phyloP scores from a whole-genome alignment of 1,140 invertebrate genomes.

The Sitobion miscanthi region DNA sequence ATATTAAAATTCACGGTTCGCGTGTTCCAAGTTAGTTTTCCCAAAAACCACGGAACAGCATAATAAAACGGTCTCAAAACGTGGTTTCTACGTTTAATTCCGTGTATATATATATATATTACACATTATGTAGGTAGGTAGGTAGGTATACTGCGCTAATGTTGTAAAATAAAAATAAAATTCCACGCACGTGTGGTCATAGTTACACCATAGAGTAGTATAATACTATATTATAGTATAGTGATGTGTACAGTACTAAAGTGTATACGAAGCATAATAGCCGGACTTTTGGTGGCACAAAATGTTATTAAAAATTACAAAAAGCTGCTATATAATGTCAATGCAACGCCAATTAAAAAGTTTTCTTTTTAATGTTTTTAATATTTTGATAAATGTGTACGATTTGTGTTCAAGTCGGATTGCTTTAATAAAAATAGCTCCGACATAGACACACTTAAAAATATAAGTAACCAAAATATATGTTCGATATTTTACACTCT shows the following conservation, averaged over 20 bases:
- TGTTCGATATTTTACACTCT: not conserved
- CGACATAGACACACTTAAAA: not conserved
- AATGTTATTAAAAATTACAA: constrained; percentile 6
- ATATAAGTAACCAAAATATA: not conserved
- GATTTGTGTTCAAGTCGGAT: not conserved
- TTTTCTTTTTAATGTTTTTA: not conserved
- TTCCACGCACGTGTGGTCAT: not conserved
- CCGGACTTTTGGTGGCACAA: not conserved
- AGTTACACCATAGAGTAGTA: not conserved
- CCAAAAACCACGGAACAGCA: not conserved
- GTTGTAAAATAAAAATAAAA: constrained; percentile 10
- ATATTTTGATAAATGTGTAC: not conserved
- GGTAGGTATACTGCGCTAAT: not conserved
- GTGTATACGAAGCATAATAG: not conserved
- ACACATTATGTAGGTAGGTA: not conserved
- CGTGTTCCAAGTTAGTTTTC: not conserved
- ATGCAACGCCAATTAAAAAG: not conserved
- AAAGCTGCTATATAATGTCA: not conserved
- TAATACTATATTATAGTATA: not conserved
- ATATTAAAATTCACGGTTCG: constrained; percentile 41
- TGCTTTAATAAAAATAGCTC: not conserved
- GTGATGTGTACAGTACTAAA: not conserved
- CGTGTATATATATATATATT: not conserved
- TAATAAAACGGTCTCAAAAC: constrained; percentile 13
- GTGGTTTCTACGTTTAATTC: not conserved